Evolutionary conservation across 2,888 invertebrate species (phyloP), one percentile per base, ranked within the genome.

Genomic region (Ormia ochracea): DNA sequence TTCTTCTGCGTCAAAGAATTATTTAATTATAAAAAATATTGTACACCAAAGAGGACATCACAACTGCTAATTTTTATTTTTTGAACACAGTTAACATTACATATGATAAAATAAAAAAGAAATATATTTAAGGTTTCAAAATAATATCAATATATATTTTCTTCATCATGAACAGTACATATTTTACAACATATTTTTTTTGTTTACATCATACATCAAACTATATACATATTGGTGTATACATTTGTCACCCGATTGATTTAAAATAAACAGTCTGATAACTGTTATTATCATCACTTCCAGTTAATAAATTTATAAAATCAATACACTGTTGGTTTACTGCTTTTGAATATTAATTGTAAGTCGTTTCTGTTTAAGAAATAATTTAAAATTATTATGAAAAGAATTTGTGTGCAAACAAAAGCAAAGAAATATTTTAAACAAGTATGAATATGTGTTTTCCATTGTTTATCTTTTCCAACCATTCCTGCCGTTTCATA

Each of bases 371-470:
- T 82, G 12, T 69, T 82, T 81, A 87, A 81, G 45, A 85, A 81
- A 79, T 84, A 85, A 78, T 85, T 84, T 48, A 85, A 66, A 59
- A 84, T 69, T 36, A 85, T 79, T 31, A 83, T 82, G 61, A 87
- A 81, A 21, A 85, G 45, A 45, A 86, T 59, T 81, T 85, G 85
- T 66, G 82, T 83, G 19, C 87, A 52, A 66, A 86, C 61, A 26
- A 86, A 82, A 63, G 83, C 81, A 76, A 85, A 83, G 68, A 85
- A 83, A 84, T 86, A 85, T 84, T 85, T 86, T 73, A 86, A 81
- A 82, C 84, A 85, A 74, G 81, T 78, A 75, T 84, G 82, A 54
- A 83, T 65, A 65, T 84, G 84, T 36, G 68, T 76, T 82, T 82
- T 84, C 85, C 85, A 83, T 45, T 80, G 83, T 79, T 84, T 78